Evolutionary conservation across 2,797 vertebrate species (phyloP).

Genomic region (Semotilus atromaculatus): DNA sequence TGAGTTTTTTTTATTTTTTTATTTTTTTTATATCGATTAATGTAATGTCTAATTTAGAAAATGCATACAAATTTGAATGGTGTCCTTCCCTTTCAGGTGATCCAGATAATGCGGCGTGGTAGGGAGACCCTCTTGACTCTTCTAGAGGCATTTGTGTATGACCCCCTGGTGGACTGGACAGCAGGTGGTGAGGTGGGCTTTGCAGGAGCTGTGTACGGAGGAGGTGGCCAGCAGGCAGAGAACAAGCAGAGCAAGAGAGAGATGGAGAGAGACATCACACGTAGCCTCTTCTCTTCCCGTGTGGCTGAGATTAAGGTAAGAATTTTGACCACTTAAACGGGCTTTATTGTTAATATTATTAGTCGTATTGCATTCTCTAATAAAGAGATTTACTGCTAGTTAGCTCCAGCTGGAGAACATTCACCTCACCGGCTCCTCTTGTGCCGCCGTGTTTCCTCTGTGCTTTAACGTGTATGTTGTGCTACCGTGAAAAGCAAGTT

Average conservation of each 20-base stretch:
- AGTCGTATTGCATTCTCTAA: too few relatives aligned
- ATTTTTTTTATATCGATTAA: not conserved
- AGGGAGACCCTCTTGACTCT: slow-evolving; percentile 94
- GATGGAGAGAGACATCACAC: slow-evolving; percentile 98
- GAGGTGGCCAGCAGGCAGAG: slow-evolving; percentile 96
- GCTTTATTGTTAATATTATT: too few relatives aligned
- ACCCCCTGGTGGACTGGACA: slow-evolving; percentile 98
- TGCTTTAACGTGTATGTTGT: too few relatives aligned
- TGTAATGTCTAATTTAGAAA: not conserved
- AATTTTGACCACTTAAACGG: too few relatives aligned
- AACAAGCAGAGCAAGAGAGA: slow-evolving; percentile 97
- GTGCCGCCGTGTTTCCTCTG: too few relatives aligned
- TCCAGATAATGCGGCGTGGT: slow-evolving; percentile 97
- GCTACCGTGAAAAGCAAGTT: too few relatives aligned
- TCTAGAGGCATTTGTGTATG: slow-evolving; percentile 97
- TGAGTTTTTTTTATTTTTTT: slow-evolving; percentile 53
- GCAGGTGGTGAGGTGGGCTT: slow-evolving; percentile 97
- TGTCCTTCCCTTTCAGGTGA: slow-evolving; percentile 77
- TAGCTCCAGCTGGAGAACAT: too few relatives aligned
- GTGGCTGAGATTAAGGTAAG: slow-evolving; percentile 98
- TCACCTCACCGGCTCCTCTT: too few relatives aligned
- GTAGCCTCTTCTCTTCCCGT: slow-evolving; percentile 97
- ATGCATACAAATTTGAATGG: too few relatives aligned
- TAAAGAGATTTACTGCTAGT: too few relatives aligned
- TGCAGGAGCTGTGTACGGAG: slow-evolving; percentile 96